Conservation (phyloP, 2,113 vertebrate genomes). For the Accipiter virgatus region DNA sequence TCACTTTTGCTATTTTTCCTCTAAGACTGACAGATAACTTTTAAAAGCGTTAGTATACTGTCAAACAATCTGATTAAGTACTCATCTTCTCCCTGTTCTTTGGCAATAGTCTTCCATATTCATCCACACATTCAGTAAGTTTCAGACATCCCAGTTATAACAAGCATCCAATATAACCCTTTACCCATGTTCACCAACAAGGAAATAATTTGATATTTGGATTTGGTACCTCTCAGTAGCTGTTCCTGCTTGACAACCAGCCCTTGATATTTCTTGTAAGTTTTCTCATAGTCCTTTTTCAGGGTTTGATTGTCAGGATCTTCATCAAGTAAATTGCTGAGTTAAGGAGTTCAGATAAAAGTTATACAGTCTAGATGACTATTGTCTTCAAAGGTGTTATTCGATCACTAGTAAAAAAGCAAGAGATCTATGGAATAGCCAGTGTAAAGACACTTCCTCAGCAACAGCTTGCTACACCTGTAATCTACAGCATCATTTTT, state of each 20-base stretch:
- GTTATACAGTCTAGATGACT: neutral
- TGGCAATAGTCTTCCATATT: neutral
- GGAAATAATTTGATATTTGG: neutral
- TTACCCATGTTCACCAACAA: neutral
- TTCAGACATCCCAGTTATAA: neutral
- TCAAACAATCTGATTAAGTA: neutral
- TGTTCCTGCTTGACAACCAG: slow-evolving; percentile 94
- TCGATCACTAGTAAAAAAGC: neutral
- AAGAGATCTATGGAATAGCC: neutral
- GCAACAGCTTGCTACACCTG: neutral
- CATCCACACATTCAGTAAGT: neutral
- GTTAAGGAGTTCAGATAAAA: slow-evolving; percentile 76
- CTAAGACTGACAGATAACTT: neutral
- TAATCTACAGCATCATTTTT: neutral
- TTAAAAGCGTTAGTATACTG: neutral
- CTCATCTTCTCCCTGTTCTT: neutral
- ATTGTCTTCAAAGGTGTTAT: neutral
- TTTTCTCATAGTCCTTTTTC: slow-evolving; percentile 92
- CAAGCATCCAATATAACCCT: neutral
- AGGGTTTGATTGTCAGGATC: slow-evolving; percentile 85
- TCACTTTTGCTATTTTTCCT: neutral
- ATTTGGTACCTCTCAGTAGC: slow-evolving; percentile 86
- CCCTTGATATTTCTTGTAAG: slow-evolving; percentile 90
- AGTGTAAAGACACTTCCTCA: neutral
- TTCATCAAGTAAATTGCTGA: slow-evolving; percentile 81